These are phyloP conservation scores for Staurois parvus DNA, from an alignment of 2,797 vertebrate species.

Conservation along the genomic window DNA sequence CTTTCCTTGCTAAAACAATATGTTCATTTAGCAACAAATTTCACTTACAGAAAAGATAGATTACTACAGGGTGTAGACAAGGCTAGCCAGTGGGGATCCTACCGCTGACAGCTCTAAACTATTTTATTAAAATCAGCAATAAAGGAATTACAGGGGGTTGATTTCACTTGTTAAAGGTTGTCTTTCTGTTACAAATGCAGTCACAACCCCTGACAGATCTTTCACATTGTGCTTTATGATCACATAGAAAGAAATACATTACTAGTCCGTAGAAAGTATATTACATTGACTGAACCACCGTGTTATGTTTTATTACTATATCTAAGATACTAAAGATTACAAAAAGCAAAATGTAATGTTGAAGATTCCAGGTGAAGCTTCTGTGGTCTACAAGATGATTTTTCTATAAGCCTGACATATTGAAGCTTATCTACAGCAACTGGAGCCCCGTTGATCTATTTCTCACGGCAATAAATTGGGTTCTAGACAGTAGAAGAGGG, in stretches of 20 bases:
- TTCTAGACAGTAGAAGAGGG: too few species aligned
- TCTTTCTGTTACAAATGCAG: slow-evolving; percentile 9
- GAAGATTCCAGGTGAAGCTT: neutral
- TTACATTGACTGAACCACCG: neutral
- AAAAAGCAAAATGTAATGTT: neutral
- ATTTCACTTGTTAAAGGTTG: slow-evolving; percentile 42
- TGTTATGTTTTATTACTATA: neutral
- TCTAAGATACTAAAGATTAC: neutral
- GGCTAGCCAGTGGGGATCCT: slow-evolving; percentile 20
- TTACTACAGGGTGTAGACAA: slow-evolving; percentile 19
- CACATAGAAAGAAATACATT: neutral
- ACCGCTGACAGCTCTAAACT: slow-evolving; percentile 24
- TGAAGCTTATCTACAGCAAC: too few species aligned
- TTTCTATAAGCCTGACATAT: too few species aligned
- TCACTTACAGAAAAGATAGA: neutral
- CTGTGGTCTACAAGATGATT: neutral
- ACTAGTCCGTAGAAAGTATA: neutral
- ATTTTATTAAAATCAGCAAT: slow-evolving; percentile 1
- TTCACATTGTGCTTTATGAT: slow-evolving; percentile 7
- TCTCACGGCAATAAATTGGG: too few species aligned
- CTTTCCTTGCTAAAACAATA: slow-evolving; percentile 15
- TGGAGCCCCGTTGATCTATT: too few species aligned
- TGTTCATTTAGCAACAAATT: slow-evolving; percentile 39
- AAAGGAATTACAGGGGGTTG: slow-evolving; percentile 30
- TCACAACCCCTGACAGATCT: slow-evolving; percentile 17